These are phyloP conservation scores for Andinoacara biseriatus DNA, from an alignment of 2,113 vertebrate genomes.

Conservation along the genomic window DNA sequence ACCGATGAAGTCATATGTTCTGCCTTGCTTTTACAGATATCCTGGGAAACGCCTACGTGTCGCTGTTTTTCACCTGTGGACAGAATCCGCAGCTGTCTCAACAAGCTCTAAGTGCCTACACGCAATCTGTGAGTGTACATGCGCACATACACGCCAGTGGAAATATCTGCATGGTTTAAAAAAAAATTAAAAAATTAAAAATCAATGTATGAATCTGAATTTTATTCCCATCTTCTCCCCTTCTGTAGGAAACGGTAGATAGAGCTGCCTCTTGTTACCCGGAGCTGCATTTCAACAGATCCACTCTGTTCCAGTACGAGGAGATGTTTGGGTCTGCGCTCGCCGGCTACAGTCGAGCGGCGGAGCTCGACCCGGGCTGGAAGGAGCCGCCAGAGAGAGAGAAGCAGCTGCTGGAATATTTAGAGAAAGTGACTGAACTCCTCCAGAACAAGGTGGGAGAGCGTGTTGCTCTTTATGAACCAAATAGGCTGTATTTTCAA, in stretches of 20 bases:
- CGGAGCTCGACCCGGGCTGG: constrained; percentile 86
- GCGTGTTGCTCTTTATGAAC: too few relatives aligned
- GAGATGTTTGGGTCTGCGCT: constrained; percentile 88
- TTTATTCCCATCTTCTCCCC: neutral
- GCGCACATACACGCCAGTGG: neutral
- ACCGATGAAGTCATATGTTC: neutral
- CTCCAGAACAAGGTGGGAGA: constrained; percentile 84
- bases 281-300: constrained; percentile 90
- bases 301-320: constrained; percentile 90
- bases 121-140: constrained; percentile 85
- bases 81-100: constrained; percentile 91
- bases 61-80: constrained; percentile 88
- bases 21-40: constrained; percentile 80
- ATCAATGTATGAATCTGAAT: neutral
- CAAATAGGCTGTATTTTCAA: too few relatives aligned
- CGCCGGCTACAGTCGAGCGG: constrained; percentile 84
- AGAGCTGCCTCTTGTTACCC: constrained; percentile 84
- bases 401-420: constrained; percentile 85
- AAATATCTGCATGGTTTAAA: neutral
- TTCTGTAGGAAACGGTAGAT: constrained; percentile 86
- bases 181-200: neutral
- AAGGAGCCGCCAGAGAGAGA: constrained; percentile 82
- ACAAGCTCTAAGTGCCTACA: constrained; percentile 89
- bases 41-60: constrained; percentile 90
- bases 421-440: constrained; percentile 82